Evolutionary conservation across 2,888 invertebrate genomes (phyloP), one percentile per base, ranked within the genome.

Genomic region (Eupithecia tripunctaria): DNA sequence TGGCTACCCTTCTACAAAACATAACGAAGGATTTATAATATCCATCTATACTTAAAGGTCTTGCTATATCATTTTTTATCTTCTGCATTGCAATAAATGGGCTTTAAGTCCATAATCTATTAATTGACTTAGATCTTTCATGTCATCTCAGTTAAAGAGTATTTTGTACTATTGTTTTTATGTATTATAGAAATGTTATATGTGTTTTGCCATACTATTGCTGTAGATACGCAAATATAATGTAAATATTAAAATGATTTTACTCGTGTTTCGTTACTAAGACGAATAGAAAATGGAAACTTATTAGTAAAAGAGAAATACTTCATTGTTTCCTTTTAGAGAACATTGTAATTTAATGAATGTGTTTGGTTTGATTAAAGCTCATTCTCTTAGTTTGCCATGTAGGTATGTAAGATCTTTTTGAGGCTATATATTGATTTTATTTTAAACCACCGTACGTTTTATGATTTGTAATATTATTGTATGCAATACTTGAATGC

Each of bases 351-450:
- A 56, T 43, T 43, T 27, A 25, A 68, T 72, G 65, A 66, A 41
- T 64, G 15, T 21, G 27, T 67, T 64, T 36, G 15, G 10, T 64
- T 60, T 36, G 15, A 6, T 64, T 60, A 47, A 25, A 64, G 6
- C 47, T 27, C 12, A 56, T 56, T 56, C 25, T 38, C 12, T n/a
- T 63, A 41, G 67, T 56, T 36, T 64, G 51, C 41, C 25, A 68
- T 63, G 38, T 62, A 59, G 72, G 41, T 62, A 59, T 73, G 41
- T 68, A 73, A 64, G 8, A 62, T 79, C 68, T 81, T 82, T 82
- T 86, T 82, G 87, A 86, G 87, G 86, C 87, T 86, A 86, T 79
- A 27, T 76, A 70, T 74, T 78, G 72, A 74, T 80, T 78, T 82
- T 72, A 73, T 79, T 79, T 76, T 76, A 62, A 80, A 81, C 81